phyloP scores from a whole-genome alignment of 2,888 invertebrate genomes.

The Drosophila melanosoma region DNA sequence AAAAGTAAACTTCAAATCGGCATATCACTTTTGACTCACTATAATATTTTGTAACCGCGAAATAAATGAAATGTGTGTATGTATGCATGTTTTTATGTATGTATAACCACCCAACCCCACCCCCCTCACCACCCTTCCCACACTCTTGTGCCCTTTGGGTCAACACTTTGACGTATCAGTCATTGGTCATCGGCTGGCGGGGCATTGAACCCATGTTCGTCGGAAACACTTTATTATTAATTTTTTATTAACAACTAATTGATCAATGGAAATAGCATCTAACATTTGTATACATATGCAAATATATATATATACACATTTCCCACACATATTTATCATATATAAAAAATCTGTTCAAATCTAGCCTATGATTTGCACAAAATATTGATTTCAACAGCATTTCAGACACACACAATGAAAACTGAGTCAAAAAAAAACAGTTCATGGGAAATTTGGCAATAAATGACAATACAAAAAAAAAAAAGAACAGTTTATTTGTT shows the following conservation, averaged over 20 bases:
- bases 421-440: not conserved
- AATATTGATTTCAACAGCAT: not conserved
- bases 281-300: not conserved
- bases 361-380: not conserved
- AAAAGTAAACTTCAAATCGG: conserved; percentile 12
- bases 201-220: not conserved
- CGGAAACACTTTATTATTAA: conserved; percentile 2
- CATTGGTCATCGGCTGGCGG: not conserved
- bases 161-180: not conserved
- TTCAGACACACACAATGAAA: not conserved
- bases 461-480: not conserved
- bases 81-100: not conserved
- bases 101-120: no score
- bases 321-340: not conserved
- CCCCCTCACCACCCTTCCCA: not conserved
- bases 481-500: not conserved
- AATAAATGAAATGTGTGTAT: conserved; percentile 6
- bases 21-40: conserved; percentile 30
- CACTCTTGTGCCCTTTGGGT: not conserved
- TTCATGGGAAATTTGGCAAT: not conserved
- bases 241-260: not conserved
- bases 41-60: conserved; percentile 17
- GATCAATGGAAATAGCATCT: not conserved
- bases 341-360: not conserved
- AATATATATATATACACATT: not conserved